Conservation (phyloP, 2,113 vertebrate genomes). For the Mystacornis crossleyi region DNA sequence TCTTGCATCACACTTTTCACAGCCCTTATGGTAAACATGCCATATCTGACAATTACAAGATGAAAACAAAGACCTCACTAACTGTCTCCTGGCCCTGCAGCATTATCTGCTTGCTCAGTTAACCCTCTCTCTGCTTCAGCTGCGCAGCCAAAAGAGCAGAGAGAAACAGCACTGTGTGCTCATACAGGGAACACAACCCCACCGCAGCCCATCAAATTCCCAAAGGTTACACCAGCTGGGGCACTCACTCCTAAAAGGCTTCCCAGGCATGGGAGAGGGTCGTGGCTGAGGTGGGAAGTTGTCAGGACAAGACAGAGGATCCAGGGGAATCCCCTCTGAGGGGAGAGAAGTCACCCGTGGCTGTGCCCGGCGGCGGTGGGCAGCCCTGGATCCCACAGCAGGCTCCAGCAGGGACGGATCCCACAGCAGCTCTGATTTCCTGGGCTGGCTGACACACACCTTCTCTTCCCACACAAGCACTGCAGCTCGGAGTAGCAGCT, state of each 20-base stretch:
- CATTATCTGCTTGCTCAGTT: neutral
- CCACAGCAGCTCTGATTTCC: neutral
- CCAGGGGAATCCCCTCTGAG: neutral
- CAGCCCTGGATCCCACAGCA: neutral
- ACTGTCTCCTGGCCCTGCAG: slow-evolving; percentile 31
- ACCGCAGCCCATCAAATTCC: neutral
- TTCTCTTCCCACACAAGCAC: neutral
- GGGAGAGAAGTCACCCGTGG: neutral
- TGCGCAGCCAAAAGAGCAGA: neutral
- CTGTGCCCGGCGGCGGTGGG: neutral
- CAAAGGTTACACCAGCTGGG: neutral
- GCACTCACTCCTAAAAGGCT: neutral
- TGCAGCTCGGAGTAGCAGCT: neutral
- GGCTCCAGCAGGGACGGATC: neutral
- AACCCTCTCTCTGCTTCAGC: slow-evolving; percentile 22
- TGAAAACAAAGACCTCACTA: slow-evolving; percentile 63
- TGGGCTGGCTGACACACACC: neutral
- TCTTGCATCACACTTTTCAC: slow-evolving; percentile 58
- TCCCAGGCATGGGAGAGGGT: neutral
- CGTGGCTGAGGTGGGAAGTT: neutral
- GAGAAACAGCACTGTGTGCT: fast-evolving
- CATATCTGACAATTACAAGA: slow-evolving; percentile 59
- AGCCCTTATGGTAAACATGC: slow-evolving; percentile 66
- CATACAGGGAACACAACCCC: neutral
- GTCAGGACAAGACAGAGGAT: neutral